Conservation (phyloP, 2,113 vertebrate species). For the Phyllostomus hastatus region DNA sequence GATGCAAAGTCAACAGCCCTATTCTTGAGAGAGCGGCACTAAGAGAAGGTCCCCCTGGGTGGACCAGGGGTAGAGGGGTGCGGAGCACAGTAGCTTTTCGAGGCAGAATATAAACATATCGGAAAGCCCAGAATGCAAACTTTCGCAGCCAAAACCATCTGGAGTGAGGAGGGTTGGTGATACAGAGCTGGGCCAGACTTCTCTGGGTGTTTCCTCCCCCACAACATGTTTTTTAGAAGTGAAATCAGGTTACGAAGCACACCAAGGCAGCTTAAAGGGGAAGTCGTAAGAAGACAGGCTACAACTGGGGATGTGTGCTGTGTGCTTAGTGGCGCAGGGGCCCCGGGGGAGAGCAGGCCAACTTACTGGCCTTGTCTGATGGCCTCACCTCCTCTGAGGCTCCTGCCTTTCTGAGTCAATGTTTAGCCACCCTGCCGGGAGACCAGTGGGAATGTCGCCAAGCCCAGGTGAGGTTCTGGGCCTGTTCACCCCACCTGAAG, state of each 20-base stretch:
- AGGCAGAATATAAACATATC: background rate
- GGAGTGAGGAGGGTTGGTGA: background rate
- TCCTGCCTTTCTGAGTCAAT: slow-evolving; percentile 27
- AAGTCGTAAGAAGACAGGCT: slow-evolving; percentile 8
- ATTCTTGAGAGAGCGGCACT: background rate
- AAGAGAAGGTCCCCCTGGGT: background rate
- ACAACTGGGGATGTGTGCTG: background rate
- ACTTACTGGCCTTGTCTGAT: background rate
- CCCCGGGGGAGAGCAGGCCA: background rate
- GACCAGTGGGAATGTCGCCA: background rate
- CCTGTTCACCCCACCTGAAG: background rate
- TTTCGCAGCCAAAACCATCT: slow-evolving; percentile 16
- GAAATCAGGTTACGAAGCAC: slow-evolving; percentile 20
- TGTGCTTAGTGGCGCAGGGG: background rate
- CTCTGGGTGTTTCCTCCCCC: slow-evolving; percentile 38
- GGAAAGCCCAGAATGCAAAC: slow-evolving; percentile 21
- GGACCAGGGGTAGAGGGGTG: background rate
- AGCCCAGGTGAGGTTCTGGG: background rate
- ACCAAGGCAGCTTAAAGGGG: slow-evolving; percentile 7
- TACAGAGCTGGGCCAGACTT: background rate
- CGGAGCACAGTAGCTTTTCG: background rate
- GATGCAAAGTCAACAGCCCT: background rate
- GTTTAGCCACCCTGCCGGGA: background rate
- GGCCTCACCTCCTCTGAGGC: background rate
- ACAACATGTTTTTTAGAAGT: slow-evolving; percentile 46